Percentiles rank a stretch among this genome's conserved stretches.
These are phyloP conservation scores for Galeopterus variegatus DNA, from an alignment of 2,113 vertebrate species.

Conservation along the genomic window DNA sequence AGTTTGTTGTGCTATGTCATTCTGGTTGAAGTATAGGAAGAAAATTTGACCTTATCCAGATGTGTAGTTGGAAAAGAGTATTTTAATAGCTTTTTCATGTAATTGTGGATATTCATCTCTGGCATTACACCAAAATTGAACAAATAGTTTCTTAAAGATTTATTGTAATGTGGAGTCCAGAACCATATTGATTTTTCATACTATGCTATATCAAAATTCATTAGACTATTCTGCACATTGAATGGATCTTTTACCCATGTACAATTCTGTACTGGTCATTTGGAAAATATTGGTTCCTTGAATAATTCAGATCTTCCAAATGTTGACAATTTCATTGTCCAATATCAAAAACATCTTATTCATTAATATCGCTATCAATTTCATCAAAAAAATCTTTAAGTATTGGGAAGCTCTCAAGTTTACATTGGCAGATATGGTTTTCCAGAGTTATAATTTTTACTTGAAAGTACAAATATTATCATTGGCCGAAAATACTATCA, in stretches of 20 bases:
- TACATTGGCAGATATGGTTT: background rate
- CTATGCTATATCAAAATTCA: background rate
- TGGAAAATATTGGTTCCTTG: slow-evolving; percentile 43
- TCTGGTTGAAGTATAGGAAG: background rate
- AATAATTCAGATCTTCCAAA: slow-evolving; percentile 59
- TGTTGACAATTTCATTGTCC: background rate
- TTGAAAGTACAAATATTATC: slow-evolving; percentile 52
- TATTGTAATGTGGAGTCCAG: background rate
- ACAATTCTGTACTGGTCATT: background rate
- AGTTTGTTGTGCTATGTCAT: background rate
- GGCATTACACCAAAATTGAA: background rate
- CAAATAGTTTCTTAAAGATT: background rate
- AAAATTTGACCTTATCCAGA: background rate
- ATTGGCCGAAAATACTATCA: background rate
- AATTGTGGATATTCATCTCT: slow-evolving; percentile 1
- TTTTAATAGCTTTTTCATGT: background rate
- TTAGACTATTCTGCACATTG: background rate
- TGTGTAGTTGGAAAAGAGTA: background rate
- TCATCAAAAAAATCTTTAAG: slow-evolving; percentile 26
- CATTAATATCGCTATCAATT: background rate
- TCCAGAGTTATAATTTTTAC: slow-evolving; percentile 54
- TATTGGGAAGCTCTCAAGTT: slow-evolving; percentile 1
- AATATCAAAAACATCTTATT: background rate
- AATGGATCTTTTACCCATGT: background rate
- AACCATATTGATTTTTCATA: background rate